These are phyloP conservation scores for Mohoua ochrocephala DNA, from an alignment of 2,113 vertebrate genomes.

Conservation along the genomic window DNA sequence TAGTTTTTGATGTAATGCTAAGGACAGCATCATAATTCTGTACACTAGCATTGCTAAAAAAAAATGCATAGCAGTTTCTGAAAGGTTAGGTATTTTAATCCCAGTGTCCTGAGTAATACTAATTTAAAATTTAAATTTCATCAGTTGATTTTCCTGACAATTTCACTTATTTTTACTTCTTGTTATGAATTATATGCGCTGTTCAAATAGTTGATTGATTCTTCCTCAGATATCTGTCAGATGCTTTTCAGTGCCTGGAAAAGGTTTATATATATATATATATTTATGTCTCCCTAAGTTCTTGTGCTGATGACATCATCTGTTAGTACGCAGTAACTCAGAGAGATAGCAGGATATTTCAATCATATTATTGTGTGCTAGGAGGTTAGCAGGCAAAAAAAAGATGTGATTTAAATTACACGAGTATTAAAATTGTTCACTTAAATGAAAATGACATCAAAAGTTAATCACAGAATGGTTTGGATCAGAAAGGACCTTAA, in stretches of 20 bases:
- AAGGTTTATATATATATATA: not conserved
- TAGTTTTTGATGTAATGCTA: not conserved
- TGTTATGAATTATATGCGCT: not conserved
- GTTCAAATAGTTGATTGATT: not conserved
- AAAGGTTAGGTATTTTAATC: not conserved
- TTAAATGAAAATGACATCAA: not conserved
- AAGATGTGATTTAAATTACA: not conserved
- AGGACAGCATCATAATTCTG: not conserved
- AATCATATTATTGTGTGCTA: not conserved
- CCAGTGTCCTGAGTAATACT: not conserved
- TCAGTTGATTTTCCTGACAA: conserved; percentile 3
- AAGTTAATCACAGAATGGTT: not conserved
- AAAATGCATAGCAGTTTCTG: not conserved
- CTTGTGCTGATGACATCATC: not conserved
- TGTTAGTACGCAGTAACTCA: not conserved
- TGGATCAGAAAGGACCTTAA: not conserved
- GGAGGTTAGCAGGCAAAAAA: not conserved
- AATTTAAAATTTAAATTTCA: conserved; percentile 29
- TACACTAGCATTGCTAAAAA: not conserved
- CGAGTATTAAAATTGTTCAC: not conserved
- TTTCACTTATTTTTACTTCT: not conserved
- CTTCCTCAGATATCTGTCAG: not conserved
- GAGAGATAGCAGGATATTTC: not conserved
- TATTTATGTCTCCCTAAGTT: not conserved
- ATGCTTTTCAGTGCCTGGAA: not conserved